These are phyloP conservation scores for Enteromius radiatus DNA, from an alignment of 2,797 vertebrate genomes.

Conservation along the genomic window DNA sequence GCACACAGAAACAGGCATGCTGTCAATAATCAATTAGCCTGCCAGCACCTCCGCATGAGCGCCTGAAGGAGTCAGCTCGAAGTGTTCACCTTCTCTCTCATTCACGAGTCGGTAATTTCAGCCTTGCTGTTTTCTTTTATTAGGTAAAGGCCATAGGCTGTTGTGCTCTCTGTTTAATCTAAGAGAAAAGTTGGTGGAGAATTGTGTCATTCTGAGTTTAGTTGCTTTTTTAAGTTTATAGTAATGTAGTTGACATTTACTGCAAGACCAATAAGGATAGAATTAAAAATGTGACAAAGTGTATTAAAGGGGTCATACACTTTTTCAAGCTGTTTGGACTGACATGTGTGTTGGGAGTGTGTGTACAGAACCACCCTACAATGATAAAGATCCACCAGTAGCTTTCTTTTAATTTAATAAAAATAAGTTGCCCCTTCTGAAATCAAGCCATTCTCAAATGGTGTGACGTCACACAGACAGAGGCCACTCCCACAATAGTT, in stretches of 20 bases:
- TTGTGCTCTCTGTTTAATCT: slow-evolving; percentile 17
- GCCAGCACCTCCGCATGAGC: slow-evolving; percentile 43
- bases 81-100: slow-evolving; percentile 49
- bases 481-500: too few relatives aligned
- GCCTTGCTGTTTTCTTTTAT: slow-evolving; percentile 50
- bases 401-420: too few relatives aligned
- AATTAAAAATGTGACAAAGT: neutral
- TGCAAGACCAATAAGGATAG: neutral
- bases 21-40: slow-evolving; percentile 69
- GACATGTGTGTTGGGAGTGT: too few relatives aligned
- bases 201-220: neutral
- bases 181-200: neutral
- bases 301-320: too few relatives aligned
- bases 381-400: too few relatives aligned
- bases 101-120: slow-evolving; percentile 50
- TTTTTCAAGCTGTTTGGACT: too few relatives aligned
- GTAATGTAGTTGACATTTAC: neutral
- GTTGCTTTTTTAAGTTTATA: neutral
- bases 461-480: too few relatives aligned
- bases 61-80: slow-evolving; percentile 39
- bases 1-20: slow-evolving; percentile 59
- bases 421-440: too few relatives aligned
- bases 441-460: too few relatives aligned
- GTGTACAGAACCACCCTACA: too few relatives aligned
- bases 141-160: slow-evolving; percentile 40